phyloP scores from a whole-genome alignment of 2,888 invertebrate genomes.

The Quadriops clusia region DNA sequence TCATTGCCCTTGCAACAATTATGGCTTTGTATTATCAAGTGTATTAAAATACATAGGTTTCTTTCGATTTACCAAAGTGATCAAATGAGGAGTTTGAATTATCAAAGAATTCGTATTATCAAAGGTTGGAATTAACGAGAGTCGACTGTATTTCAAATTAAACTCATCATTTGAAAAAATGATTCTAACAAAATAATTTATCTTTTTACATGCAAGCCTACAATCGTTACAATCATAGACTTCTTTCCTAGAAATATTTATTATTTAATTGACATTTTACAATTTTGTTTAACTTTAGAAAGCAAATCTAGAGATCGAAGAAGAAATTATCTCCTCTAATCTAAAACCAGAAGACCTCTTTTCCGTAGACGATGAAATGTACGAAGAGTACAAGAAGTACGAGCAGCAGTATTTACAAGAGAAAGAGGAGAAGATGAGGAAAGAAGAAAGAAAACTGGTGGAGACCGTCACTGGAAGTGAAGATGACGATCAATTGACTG shows the following conservation, averaged over 20 bases:
- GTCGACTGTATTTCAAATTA: too few relatives aligned
- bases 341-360: conserved; percentile 30
- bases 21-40: too few relatives aligned
- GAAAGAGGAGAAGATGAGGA: conserved; percentile 32
- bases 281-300: too few relatives aligned
- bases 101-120: too few relatives aligned
- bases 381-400: conserved; percentile 34
- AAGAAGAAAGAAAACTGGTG: conserved; percentile 29
- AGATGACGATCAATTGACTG: conserved; percentile 31
- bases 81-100: too few relatives aligned
- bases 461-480: conserved; percentile 20
- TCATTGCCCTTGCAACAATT: too few relatives aligned
- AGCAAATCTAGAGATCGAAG: conserved; percentile 3
- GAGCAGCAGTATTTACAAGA: conserved; percentile 33
- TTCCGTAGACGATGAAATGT: conserved; percentile 31
- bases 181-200: too few relatives aligned
- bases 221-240: conserved; percentile 35
- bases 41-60: too few relatives aligned
- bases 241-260: not conserved
- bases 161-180: too few relatives aligned
- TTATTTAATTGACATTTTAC: not conserved
- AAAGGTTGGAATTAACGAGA: too few relatives aligned
- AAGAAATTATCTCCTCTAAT: conserved; percentile 15
- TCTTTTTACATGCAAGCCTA: too few relatives aligned
- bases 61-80: too few relatives aligned